Evolutionary conservation across 2,888 invertebrate genomes (phyloP).

Genomic region (Nasonia oneida): DNA sequence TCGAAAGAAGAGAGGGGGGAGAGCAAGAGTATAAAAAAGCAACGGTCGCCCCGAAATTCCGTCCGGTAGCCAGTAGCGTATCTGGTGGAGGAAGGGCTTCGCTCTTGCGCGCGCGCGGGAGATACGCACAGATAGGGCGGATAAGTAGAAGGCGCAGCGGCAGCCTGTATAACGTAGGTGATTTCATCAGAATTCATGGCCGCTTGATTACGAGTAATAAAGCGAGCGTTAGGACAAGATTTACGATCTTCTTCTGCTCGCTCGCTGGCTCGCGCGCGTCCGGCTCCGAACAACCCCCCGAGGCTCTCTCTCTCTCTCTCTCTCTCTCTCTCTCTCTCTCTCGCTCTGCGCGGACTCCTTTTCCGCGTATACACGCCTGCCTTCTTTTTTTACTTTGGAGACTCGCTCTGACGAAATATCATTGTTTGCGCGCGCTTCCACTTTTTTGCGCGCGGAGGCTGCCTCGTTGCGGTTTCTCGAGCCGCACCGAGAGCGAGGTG

Average conservation of each 20-base stretch:
- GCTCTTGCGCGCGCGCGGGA: slow-evolving; percentile 12
- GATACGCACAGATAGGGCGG: slow-evolving; percentile 65
- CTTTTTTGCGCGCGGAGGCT: neutral
- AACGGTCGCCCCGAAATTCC: slow-evolving; percentile 16
- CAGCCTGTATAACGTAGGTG: slow-evolving; percentile 74
- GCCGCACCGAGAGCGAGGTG: slow-evolving; percentile 14
- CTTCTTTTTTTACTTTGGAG: neutral
- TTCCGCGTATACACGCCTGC: neutral
- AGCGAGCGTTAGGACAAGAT: slow-evolving; percentile 78
- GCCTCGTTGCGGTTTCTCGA: slow-evolving; percentile 27
- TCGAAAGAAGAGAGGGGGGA: neutral
- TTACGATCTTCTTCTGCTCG: slow-evolving; percentile 71
- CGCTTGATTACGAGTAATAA: slow-evolving; percentile 79
- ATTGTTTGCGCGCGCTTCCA: slow-evolving; percentile 36
- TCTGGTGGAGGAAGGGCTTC: neutral
- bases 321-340: slow-evolving; percentile 50
- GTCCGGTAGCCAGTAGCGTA: neutral
- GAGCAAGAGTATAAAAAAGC: neutral
- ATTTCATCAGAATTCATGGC: slow-evolving; percentile 78
- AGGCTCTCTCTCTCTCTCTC: slow-evolving; percentile 51
- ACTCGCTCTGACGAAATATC: slow-evolving; percentile 20
- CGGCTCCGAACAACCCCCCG: slow-evolving; percentile 56
- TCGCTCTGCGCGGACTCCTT: slow-evolving; percentile 12
- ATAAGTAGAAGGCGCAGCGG: slow-evolving; percentile 70
- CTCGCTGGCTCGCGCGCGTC: slow-evolving; percentile 54